phyloP scores from a whole-genome alignment of 2,888 invertebrate genomes.

The Diplazon laetatorius region DNA sequence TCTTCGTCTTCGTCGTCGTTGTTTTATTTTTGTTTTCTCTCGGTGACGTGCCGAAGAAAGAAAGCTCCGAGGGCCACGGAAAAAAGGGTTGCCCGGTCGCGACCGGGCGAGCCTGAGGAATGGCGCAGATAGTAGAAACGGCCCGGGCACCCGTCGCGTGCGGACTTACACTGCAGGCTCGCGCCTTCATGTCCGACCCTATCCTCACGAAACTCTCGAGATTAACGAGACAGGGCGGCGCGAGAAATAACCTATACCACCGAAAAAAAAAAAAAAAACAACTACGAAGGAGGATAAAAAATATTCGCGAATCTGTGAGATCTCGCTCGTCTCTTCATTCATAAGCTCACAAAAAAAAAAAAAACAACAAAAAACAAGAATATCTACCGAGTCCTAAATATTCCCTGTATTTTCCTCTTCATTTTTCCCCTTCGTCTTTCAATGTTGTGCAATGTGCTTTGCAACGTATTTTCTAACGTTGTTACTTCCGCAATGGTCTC shows the following conservation, averaged over 20 bases:
- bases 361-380: no score
- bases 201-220: slow-evolving; percentile 79
- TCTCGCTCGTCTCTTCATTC: slow-evolving; percentile 29
- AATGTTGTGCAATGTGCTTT: neutral
- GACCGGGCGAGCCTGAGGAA: slow-evolving; percentile 72
- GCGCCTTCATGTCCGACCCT: slow-evolving; percentile 75
- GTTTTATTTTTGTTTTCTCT: slow-evolving; percentile 65
- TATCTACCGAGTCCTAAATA: no score
- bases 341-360: slow-evolving; percentile 29
- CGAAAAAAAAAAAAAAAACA: slow-evolving; percentile 52
- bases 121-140: slow-evolving; percentile 77
- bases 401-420: no score
- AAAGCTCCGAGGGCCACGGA: slow-evolving; percentile 65
- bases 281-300: slow-evolving; percentile 27
- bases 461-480: slow-evolving; percentile 11
- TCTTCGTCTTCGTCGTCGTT: no score
- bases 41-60: slow-evolving; percentile 75
- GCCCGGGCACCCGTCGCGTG: slow-evolving; percentile 73
- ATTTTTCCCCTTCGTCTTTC: no score
- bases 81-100: slow-evolving; percentile 37
- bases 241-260: slow-evolving; percentile 79
- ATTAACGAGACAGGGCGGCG: slow-evolving; percentile 80
- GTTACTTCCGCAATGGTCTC: slow-evolving; percentile 19
- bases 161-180: slow-evolving; percentile 75
- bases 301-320: slow-evolving; percentile 19